Conservation (phyloP, 1,140 invertebrate genomes). For the Stenopsyche tienmushanensis region DNA sequence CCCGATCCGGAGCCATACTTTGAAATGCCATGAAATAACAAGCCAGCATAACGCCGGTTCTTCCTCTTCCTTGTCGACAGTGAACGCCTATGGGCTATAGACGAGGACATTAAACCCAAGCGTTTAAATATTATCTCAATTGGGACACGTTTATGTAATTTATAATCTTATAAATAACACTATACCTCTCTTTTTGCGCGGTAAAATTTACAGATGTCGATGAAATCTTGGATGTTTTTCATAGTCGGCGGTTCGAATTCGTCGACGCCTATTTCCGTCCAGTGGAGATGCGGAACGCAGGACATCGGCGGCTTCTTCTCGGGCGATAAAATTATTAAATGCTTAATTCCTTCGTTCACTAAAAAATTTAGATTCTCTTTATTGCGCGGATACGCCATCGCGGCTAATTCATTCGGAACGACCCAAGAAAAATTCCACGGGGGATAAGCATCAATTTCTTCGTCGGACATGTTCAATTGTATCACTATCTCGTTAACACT, state of each 20-base stretch:
- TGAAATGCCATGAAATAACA: constrained; percentile 68
- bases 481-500: constrained; percentile 51
- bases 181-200: constrained; percentile 53
- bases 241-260: constrained; percentile 68
- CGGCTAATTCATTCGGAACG: constrained; percentile 59
- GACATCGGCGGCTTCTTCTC: constrained; percentile 61
- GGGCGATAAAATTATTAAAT: constrained; percentile 63
- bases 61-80: constrained; percentile 65
- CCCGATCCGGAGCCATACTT: constrained; percentile 59
- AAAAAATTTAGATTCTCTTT: constrained; percentile 53
- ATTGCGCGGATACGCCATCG: constrained; percentile 57
- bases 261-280: constrained; percentile 61
- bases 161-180: constrained; percentile 21
- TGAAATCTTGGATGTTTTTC: constrained; percentile 67
- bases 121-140: constrained; percentile 34
- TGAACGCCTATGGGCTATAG: constrained; percentile 67
- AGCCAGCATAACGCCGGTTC: constrained; percentile 69
- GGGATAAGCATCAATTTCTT: constrained; percentile 54
- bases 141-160: constrained; percentile 12
- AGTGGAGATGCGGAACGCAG: constrained; percentile 55
- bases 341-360: constrained; percentile 51
- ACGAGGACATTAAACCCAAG: constrained; percentile 23
- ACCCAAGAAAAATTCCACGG: constrained; percentile 66
- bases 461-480: constrained; percentile 52
- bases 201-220: constrained; percentile 60